These are phyloP conservation scores for Drosophila gunungcola DNA, from an alignment of 1,140 invertebrate genomes.

Conservation along the genomic window DNA sequence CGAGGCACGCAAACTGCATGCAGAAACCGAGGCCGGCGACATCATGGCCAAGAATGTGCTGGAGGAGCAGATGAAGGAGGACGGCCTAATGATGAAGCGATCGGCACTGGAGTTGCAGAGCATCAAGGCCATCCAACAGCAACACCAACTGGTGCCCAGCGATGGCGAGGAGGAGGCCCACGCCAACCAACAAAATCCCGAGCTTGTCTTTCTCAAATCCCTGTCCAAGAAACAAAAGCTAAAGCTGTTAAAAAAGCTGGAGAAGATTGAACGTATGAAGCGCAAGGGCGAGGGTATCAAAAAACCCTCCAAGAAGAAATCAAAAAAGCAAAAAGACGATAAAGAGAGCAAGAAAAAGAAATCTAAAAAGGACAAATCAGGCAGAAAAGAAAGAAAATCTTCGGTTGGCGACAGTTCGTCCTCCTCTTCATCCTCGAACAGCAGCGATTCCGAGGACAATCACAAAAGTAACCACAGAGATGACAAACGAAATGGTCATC, in stretches of 20 bases:
- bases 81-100: conserved; percentile 94
- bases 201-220: conserved; percentile 89
- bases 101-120: conserved; percentile 87
- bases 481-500: conserved; percentile 17
- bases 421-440: conserved; percentile 50
- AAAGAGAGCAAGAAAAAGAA: conserved; percentile 51
- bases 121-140: conserved; percentile 66
- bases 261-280: conserved; percentile 90
- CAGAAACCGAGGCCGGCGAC: conserved; percentile 86
- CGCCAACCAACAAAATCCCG: conserved; percentile 74
- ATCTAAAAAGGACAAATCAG: conserved; percentile 32
- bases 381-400: conserved; percentile 25
- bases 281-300: conserved; percentile 58
- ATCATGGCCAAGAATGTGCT: conserved; percentile 89
- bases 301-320: conserved; percentile 52
- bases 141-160: conserved; percentile 84
- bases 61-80: conserved; percentile 96
- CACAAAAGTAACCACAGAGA: conserved; percentile 23
- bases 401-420: conserved; percentile 30
- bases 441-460: conserved; percentile 31
- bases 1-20: conserved; percentile 87
- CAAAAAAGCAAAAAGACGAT: conserved; percentile 56
- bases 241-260: conserved; percentile 93
- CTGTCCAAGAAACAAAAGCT: conserved; percentile 95
- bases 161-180: conserved; percentile 87